Evolutionary conservation across 2,888 invertebrate species (phyloP).

Genomic region (Bellardia pandia): DNA sequence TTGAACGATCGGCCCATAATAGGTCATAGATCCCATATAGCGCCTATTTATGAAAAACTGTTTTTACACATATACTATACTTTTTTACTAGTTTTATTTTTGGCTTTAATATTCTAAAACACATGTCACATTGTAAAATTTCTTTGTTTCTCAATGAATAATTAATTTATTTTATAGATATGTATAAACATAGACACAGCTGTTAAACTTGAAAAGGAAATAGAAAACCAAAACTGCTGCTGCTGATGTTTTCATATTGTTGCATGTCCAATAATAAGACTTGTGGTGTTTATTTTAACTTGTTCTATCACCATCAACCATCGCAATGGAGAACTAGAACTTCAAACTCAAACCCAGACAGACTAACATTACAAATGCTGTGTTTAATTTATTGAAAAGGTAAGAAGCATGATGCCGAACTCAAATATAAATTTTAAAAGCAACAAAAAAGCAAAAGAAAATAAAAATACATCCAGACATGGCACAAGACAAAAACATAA

Average conservation of each 20-base stretch:
- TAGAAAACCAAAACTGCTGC: conserved; percentile 46
- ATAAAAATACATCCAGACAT: conserved; percentile 29
- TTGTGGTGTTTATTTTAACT: conserved; percentile 37
- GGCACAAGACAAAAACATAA: conserved; percentile 33
- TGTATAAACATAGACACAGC: neutral
- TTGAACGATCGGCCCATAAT: too few relatives aligned
- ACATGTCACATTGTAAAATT: too few relatives aligned
- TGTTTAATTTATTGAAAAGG: conserved; percentile 17
- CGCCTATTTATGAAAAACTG: too few relatives aligned
- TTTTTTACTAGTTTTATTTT: too few relatives aligned
- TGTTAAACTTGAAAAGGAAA: conserved; percentile 36
- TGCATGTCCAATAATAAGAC: conserved; percentile 38
- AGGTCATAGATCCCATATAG: too few relatives aligned
- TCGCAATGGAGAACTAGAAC: neutral
- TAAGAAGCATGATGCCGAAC: neutral
- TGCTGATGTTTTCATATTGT: conserved; percentile 35
- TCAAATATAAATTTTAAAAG: conserved; percentile 15
- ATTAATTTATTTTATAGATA: too few relatives aligned
- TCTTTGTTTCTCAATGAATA: too few relatives aligned
- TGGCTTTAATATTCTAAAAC: too few relatives aligned
- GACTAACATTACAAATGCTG: conserved; percentile 32
- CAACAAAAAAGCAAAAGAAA: neutral
- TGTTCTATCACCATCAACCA: neutral
- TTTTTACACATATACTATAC: too few relatives aligned
- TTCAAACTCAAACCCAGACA: neutral